Conservation (phyloP, 2,888 invertebrate species). For the Cosmia pyralina region DNA sequence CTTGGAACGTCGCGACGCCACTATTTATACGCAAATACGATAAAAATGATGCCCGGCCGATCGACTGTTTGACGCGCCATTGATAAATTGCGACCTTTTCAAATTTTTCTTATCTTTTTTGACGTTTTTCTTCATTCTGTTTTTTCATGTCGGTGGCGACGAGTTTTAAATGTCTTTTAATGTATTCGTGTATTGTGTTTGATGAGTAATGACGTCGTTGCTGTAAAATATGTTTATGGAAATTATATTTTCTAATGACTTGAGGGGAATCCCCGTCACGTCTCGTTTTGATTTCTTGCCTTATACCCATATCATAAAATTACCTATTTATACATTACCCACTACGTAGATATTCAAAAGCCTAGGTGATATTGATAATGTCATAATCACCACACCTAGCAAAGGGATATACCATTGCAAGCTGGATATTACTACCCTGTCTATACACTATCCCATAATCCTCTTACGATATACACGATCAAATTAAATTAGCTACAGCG, state of each 20-base stretch:
- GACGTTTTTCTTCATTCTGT: conserved; percentile 74
- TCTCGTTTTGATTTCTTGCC: conserved; percentile 28
- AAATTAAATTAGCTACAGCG: no score
- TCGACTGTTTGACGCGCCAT: conserved; percentile 89
- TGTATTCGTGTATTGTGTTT: conserved; percentile 68
- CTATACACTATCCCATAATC: conserved; percentile 18
- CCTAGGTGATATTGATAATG: background rate
- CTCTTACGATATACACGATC: background rate
- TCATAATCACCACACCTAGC: background rate
- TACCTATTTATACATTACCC: background rate
- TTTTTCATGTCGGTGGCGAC: conserved; percentile 70
- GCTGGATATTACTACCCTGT: background rate
- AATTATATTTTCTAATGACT: conserved; percentile 43
- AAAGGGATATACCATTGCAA: background rate
- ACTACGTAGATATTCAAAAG: background rate
- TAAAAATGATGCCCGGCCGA: conserved; percentile 89
- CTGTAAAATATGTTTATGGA: conserved; percentile 50
- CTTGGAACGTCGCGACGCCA: conserved; percentile 86
- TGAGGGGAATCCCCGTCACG: background rate
- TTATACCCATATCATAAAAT: background rate
- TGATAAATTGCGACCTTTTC: conserved; percentile 89
- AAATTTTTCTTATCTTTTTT: conserved; percentile 80
- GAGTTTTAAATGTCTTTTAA: conserved; percentile 74
- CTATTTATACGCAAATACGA: conserved; percentile 91
- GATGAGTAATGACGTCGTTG: conserved; percentile 69